Percentiles rank a stretch among this genome's conserved stretches.
Evolutionary conservation across 2,888 invertebrate species (phyloP).

Genomic region (Zaprionus bogoriensis): DNA sequence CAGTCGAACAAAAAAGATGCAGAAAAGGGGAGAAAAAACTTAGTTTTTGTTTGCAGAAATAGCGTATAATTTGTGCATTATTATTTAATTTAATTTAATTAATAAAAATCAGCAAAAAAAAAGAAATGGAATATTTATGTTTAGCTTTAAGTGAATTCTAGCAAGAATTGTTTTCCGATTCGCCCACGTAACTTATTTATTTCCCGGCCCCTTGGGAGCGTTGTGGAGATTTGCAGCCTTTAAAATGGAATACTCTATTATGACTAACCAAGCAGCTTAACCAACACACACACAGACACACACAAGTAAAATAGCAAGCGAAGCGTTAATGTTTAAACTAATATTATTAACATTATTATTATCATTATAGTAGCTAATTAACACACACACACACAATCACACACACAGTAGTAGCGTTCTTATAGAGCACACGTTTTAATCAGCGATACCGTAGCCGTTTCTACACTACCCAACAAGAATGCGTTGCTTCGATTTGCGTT

Average conservation of each 20-base stretch:
- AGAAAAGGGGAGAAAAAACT: conserved; percentile 46
- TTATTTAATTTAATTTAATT: conserved; percentile 70
- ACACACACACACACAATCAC: conserved; percentile 35
- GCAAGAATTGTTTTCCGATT: conserved; percentile 24
- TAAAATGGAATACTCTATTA: conserved; percentile 54
- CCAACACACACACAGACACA: conserved; percentile 34
- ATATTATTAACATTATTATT: conserved; percentile 52
- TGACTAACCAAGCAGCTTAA: conserved; percentile 67
- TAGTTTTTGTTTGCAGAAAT: conserved; percentile 60
- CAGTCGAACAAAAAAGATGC: conserved; percentile 34
- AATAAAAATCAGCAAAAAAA: conserved; percentile 45
- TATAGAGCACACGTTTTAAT: conserved; percentile 49
- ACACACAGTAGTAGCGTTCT: conserved; percentile 47
- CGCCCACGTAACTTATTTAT: conserved; percentile 2
- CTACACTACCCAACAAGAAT: conserved; percentile 24
- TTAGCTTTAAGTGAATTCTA: conserved; percentile 15
- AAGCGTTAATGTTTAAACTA: conserved; percentile 68
- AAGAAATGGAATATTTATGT: conserved; percentile 4
- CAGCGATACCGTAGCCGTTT: conserved; percentile 29
- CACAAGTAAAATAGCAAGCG: conserved; percentile 46
- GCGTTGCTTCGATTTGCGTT: conserved; percentile 54
- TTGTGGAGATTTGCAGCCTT: conserved; percentile 42
- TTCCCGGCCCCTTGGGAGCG: background rate
- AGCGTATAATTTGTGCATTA: conserved; percentile 68
- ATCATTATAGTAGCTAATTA: conserved; percentile 67